Percentiles rank a stretch among this genome's conserved stretches.
Evolutionary conservation across 2,888 invertebrate species (phyloP).

Genomic region (Oscheius sp.): DNA sequence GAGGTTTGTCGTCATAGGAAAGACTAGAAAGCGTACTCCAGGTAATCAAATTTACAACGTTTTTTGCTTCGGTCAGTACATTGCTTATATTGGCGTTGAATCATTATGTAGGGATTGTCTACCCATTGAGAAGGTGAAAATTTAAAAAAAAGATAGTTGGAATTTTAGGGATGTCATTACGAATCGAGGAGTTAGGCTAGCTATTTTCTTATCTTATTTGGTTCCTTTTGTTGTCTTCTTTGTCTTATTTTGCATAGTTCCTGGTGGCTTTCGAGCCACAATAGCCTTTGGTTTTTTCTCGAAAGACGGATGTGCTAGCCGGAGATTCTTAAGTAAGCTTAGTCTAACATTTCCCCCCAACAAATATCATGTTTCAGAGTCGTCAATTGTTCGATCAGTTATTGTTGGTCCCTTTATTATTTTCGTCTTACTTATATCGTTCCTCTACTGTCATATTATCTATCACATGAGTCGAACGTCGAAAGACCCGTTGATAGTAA

Average conservation of each 20-base stretch:
- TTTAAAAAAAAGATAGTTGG: background rate
- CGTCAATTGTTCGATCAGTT: slow-evolving; percentile 50
- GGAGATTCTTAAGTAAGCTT: slow-evolving; percentile 47
- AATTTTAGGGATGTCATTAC: slow-evolving; percentile 39
- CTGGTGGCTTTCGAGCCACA: slow-evolving; percentile 55
- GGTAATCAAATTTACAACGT: slow-evolving; percentile 63
- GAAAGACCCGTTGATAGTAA: slow-evolving; percentile 49
- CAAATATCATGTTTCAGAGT: slow-evolving; percentile 44
- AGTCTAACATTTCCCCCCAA: background rate
- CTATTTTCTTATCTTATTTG: slow-evolving; percentile 54
- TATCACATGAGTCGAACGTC: slow-evolving; percentile 58
- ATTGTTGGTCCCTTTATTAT: slow-evolving; percentile 62
- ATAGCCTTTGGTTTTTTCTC: slow-evolving; percentile 62
- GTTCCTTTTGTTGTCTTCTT: slow-evolving; percentile 55
- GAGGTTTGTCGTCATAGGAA: slow-evolving; percentile 43
- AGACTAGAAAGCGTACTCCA: slow-evolving; percentile 28
- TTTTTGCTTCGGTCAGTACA: slow-evolving; percentile 77
- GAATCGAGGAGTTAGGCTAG: slow-evolving; percentile 36
- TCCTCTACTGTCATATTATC: slow-evolving; percentile 62
- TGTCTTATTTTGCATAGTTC: slow-evolving; percentile 53
- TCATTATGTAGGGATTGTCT: slow-evolving; percentile 78
- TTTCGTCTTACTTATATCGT: slow-evolving; percentile 54
- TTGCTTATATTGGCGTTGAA: slow-evolving; percentile 77
- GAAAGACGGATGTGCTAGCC: slow-evolving; percentile 50
- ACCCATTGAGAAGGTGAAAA: slow-evolving; percentile 73